Evolutionary conservation across 2,113 vertebrate genomes (phyloP), one percentile per base, ranked within the genome.

Genomic region (Mellivora capensis): DNA sequence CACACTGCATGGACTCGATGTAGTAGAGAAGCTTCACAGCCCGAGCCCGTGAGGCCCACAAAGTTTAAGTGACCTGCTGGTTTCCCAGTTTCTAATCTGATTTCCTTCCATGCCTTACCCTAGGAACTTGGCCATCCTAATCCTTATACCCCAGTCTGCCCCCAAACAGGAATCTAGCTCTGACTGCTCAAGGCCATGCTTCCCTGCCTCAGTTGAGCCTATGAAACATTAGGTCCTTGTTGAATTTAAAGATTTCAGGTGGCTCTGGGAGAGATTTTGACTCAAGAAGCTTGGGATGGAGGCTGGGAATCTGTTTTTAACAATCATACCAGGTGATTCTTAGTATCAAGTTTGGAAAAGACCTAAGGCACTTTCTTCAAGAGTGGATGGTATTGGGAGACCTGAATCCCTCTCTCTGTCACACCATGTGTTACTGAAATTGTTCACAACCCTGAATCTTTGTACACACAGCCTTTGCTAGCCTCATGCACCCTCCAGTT

Each of bases 101-200:
- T 15, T 29, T 84, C 42, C 25, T 21, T 47, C 29, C 3, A 2
- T 14, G 3, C 21, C 59, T 64, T 59, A 59, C 18, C 23, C n/a
- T 27, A 21, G 8, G 15, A 18, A 34, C 1, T 3, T 54, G 39
- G 61, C 20, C 10, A 27, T 57, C 57, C 25, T 34, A 29, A 42
- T 54, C 1, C 4, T 23, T 67, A 1, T 4, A 0, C 0, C 13
- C 4, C 1, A 34, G 14, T 1, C 5, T 17, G 21, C 1, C 37
- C n/a, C 5, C 34, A 44, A 84, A 42, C 2, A 72, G 17, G 27
- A 59, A 62, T 62, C 49, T 61, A 44, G 25, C 7, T 86, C 4
- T 64, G 20, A 13, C 44, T 18, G 1, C 13, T 27, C 21, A 13
- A 3, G 25, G 39, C 42, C 67, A 15, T 6, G 2, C 17, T 79